These are phyloP conservation scores for Gonioctena quinquepunctata DNA, from an alignment of 1,140 invertebrate genomes.

Conservation along the genomic window DNA sequence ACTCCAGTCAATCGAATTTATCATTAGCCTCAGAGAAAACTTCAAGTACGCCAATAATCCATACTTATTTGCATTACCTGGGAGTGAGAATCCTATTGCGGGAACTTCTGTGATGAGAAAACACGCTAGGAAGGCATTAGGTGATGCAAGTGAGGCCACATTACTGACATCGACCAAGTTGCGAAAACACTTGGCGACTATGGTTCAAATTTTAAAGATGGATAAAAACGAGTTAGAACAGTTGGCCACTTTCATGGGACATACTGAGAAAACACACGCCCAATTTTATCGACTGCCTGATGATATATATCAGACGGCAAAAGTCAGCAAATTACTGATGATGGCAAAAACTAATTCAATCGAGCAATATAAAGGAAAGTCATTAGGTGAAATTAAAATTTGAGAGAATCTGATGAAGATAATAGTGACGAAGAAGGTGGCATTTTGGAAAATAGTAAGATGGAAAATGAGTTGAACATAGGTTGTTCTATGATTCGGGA, in stretches of 20 bases:
- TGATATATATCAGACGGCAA: conserved; percentile 39
- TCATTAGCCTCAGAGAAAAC: conserved; percentile 22
- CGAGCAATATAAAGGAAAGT: too few species aligned
- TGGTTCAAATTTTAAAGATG: conserved; percentile 26
- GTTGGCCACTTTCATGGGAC: conserved; percentile 13
- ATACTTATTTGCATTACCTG: conserved; percentile 38
- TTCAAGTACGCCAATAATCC: conserved; percentile 40
- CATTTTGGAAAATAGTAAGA: too few species aligned
- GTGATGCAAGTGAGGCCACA: conserved; percentile 42
- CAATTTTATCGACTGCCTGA: conserved; percentile 31
- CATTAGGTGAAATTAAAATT: too few species aligned
- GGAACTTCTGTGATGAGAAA: conserved; percentile 46
- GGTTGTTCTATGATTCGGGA: too few species aligned
- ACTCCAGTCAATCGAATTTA: conserved; percentile 24
- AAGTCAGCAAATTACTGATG: conserved; percentile 39
- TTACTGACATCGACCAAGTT: conserved; percentile 40
- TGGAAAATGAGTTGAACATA: too few species aligned
- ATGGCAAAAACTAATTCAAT: too few species aligned
- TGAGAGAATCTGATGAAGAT: too few species aligned
- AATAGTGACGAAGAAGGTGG: too few species aligned
- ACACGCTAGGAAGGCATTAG: conserved; percentile 28
- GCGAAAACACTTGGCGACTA: conserved; percentile 48
- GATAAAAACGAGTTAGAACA: conserved; percentile 21
- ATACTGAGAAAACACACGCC: conserved; percentile 15
- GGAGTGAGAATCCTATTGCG: conserved; percentile 26